phyloP scores from a whole-genome alignment of 2,888 invertebrate genomes.

The Pegoplata infirma region DNA sequence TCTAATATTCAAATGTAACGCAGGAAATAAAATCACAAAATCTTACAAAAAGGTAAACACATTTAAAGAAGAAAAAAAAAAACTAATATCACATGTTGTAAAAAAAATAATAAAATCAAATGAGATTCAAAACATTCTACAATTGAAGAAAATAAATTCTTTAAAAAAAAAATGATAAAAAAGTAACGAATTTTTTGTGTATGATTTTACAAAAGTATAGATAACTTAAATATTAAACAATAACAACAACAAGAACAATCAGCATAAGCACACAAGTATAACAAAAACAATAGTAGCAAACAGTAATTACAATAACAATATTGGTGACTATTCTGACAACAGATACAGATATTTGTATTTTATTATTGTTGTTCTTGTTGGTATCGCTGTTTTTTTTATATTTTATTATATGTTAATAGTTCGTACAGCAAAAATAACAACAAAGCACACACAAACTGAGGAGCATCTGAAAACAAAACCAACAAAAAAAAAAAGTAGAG shows the following conservation, averaged over 20 bases:
- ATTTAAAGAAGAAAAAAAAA: constrained; percentile 20
- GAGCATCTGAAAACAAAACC: constrained; percentile 57
- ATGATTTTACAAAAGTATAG: constrained; percentile 56
- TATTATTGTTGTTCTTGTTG: constrained; percentile 67
- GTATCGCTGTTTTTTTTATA: constrained; percentile 49
- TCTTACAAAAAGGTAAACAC: constrained; percentile 56
- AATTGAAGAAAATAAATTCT: background rate
- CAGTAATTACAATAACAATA: constrained; percentile 61
- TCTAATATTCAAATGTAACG: constrained; percentile 56
- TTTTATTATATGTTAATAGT: constrained; percentile 67
- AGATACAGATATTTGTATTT: constrained; percentile 62
- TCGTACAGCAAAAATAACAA: constrained; percentile 58
- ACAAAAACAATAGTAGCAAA: constrained; percentile 51
- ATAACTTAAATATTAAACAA: constrained; percentile 64
- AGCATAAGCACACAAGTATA: constrained; percentile 40
- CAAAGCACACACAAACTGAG: constrained; percentile 35
- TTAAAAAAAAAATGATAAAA: constrained; percentile 62
- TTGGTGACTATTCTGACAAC: constrained; percentile 62
- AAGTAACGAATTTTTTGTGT: constrained; percentile 51
- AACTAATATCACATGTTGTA: constrained; percentile 10
- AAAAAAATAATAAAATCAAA: constrained; percentile 5
- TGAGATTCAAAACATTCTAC: constrained; percentile 26
- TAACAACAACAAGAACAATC: constrained; percentile 59
- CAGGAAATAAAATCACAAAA: constrained; percentile 28
- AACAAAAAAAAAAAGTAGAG: constrained; percentile 49